Evolutionary conservation across 92 coral and sea anemone genomes (phyloP).

Genomic region (Blastomussa wellsi): DNA sequence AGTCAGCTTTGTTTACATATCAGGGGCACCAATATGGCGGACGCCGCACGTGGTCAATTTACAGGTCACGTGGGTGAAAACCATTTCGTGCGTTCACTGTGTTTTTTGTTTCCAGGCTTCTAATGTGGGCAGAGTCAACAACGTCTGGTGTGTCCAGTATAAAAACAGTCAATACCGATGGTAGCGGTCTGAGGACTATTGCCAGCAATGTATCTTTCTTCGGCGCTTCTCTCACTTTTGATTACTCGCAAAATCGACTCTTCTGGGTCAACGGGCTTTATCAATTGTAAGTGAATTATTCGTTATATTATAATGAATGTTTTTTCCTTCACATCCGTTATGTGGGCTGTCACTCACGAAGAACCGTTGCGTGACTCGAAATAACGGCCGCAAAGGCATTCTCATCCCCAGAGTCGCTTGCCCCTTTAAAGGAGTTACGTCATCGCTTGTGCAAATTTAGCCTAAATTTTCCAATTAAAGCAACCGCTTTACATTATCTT

Average conservation of each 20-base stretch:
- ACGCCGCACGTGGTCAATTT: too few species aligned
- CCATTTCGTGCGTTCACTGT: too few species aligned
- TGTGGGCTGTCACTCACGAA: too few species aligned
- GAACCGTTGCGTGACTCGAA: too few species aligned
- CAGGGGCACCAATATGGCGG: too few species aligned
- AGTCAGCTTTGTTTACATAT: too few species aligned
- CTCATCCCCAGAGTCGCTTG: too few species aligned
- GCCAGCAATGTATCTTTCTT: background rate
- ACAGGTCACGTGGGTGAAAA: too few species aligned
- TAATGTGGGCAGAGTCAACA: slow-evolving; percentile 76
- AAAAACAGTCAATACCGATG: slow-evolving; percentile 75
- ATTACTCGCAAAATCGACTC: slow-evolving; percentile 6
- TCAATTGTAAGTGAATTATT: background rate
- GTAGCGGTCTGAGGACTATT: slow-evolving; percentile 48
- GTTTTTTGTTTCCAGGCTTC: slow-evolving; percentile 43
- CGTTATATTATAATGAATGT: background rate
- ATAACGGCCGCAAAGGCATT: too few species aligned
- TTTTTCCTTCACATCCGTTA: too few species aligned
- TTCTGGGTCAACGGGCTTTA: background rate
- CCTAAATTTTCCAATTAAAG: too few species aligned
- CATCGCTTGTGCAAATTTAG: background rate
- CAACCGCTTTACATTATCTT: too few species aligned
- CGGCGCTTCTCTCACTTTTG: background rate
- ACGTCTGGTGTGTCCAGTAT: slow-evolving; percentile 37
- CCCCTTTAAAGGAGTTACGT: background rate